Evolutionary conservation across 2,113 vertebrate genomes (phyloP).

Genomic region (Amblyopsis rosae): DNA sequence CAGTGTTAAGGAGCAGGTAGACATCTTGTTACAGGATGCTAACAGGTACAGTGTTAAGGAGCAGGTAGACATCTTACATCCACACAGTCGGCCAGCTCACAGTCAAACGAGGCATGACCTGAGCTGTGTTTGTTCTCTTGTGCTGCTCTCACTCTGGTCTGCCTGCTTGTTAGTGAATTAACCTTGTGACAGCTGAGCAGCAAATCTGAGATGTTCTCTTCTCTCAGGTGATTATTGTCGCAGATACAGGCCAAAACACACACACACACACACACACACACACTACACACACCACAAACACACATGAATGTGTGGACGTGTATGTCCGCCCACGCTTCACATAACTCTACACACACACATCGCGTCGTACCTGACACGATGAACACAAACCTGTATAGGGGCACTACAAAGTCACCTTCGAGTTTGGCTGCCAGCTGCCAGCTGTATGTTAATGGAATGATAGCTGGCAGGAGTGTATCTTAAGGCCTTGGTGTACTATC

Average conservation of each 20-base stretch:
- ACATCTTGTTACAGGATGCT: no score
- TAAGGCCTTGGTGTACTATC: no score
- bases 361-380: no score
- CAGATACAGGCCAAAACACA: constrained; percentile 21
- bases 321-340: not conserved
- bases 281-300: not conserved
- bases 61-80: no score
- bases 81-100: no score
- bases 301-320: not conserved
- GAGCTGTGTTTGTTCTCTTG: not conserved
- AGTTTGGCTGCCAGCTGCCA: constrained; percentile 24
- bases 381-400: not conserved
- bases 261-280: constrained; percentile 8
- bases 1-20: no score
- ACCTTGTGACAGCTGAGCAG: constrained; percentile 22
- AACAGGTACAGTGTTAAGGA: no score
- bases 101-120: no score
- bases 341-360: not conserved
- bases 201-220: constrained; percentile 54
- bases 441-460: constrained; percentile 3
- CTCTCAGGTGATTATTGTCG: constrained; percentile 52
- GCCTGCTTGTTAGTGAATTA: constrained; percentile 4
- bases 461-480: not conserved
- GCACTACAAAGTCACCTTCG: constrained; percentile 1
- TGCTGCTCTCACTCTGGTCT: not conserved